phyloP scores from a whole-genome alignment of 2,888 invertebrate genomes.

The Nesidiocoris tenuis region DNA sequence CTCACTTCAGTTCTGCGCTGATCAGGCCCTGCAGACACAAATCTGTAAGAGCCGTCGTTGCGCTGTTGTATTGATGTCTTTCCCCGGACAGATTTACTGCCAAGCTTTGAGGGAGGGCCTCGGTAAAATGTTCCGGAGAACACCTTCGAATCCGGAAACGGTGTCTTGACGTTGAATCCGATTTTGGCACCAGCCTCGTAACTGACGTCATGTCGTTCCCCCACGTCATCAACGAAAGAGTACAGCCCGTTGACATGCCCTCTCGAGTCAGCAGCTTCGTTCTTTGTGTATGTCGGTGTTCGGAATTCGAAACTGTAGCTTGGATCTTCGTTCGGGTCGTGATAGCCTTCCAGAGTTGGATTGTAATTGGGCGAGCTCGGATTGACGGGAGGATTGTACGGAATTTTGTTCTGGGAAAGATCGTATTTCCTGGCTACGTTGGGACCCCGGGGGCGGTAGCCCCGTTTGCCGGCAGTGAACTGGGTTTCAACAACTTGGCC shows the following conservation, averaged over 20 bases:
- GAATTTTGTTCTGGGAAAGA: slow-evolving; percentile 56
- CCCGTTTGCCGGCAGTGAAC: slow-evolving; percentile 75
- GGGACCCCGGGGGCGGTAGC: slow-evolving; percentile 76
- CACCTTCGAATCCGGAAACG: slow-evolving; percentile 63
- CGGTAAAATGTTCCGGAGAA: slow-evolving; percentile 60
- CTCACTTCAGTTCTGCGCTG: slow-evolving; percentile 73
- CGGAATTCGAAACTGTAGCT: slow-evolving; percentile 70
- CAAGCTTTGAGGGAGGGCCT: slow-evolving; percentile 61
- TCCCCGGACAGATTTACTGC: slow-evolving; percentile 58
- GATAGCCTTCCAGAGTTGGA: slow-evolving; percentile 69
- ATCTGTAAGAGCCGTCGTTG: slow-evolving; percentile 71
- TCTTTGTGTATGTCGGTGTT: slow-evolving; percentile 67
- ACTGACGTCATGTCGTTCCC: slow-evolving; percentile 71
- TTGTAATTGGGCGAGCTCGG: slow-evolving; percentile 52
- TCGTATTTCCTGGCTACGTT: slow-evolving; percentile 71
- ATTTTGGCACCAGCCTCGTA: slow-evolving; percentile 74
- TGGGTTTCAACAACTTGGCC: slow-evolving; percentile 69
- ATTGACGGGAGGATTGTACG: slow-evolving; percentile 52
- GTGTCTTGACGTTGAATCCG: slow-evolving; percentile 72
- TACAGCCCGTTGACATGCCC: slow-evolving; percentile 66
- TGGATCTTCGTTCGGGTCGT: slow-evolving; percentile 75
- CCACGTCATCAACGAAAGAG: slow-evolving; percentile 72
- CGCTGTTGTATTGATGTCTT: slow-evolving; percentile 71
- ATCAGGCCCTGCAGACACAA: slow-evolving; percentile 74
- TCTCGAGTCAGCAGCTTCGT: slow-evolving; percentile 65